phyloP scores from a whole-genome alignment of 2,797 vertebrate genomes.

The Meriones psammophilus region DNA sequence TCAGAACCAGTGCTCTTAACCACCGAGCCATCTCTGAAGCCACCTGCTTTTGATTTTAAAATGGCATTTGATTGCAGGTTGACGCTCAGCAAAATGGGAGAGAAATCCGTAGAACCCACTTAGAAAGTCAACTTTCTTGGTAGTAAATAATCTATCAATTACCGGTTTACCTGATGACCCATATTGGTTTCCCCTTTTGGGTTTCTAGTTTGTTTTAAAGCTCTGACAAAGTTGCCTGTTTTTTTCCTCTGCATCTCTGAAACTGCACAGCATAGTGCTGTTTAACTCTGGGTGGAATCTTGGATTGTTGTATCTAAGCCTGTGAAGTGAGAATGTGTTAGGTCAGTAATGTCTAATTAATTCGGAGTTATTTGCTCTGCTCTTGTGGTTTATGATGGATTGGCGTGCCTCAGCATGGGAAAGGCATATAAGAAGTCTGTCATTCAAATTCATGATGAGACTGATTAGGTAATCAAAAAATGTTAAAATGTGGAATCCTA shows the following conservation, averaged over 20 bases:
- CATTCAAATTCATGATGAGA: constrained; percentile 5
- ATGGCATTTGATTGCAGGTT: constrained; percentile 3
- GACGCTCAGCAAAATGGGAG: not conserved
- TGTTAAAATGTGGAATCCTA: constrained; percentile 17
- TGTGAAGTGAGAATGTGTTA: not conserved
- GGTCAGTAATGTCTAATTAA: constrained; percentile 51
- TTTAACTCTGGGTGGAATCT: constrained; percentile 45
- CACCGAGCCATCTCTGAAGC: too few species aligned
- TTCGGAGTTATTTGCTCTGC: not conserved
- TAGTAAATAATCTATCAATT: constrained; percentile 12
- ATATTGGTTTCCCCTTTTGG: constrained; percentile 27
- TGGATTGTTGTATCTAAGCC: constrained; percentile 7
- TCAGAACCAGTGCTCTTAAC: too few species aligned
- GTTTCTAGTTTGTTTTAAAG: not conserved
- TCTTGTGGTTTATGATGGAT: not conserved
- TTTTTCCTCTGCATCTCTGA: constrained; percentile 2
- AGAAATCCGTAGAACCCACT: constrained; percentile 49
- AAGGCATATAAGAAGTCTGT: not conserved
- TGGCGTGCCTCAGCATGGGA: not conserved
- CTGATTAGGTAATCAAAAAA: not conserved
- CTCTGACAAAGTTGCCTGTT: constrained; percentile 8
- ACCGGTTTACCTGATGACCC: not conserved
- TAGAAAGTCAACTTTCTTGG: constrained; percentile 36
- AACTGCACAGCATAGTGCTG: not conserved
- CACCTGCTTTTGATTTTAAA: constrained; percentile 16